These are phyloP conservation scores for Andricus grossulariae DNA, from an alignment of 1,140 invertebrate genomes.

Conservation along the genomic window DNA sequence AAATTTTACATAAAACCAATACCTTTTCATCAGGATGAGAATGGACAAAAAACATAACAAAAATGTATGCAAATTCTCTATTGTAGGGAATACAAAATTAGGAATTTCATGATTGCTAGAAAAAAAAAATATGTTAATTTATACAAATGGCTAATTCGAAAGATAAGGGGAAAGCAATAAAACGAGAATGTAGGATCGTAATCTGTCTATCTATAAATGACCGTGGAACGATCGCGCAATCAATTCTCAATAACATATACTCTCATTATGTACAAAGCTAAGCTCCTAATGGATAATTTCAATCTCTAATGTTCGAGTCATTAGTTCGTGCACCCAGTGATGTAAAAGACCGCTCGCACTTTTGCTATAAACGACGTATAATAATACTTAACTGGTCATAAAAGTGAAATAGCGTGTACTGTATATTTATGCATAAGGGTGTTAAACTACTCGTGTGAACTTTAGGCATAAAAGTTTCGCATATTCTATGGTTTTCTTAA, in stretches of 20 bases:
- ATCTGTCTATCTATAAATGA: neutral
- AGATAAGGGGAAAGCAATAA: too few relatives aligned
- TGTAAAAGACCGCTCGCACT: neutral
- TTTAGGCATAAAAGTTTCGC: constrained; percentile 22
- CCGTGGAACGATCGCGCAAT: constrained; percentile 37
- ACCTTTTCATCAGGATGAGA: too few relatives aligned
- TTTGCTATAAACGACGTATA: constrained; percentile 1
- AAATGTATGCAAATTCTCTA: too few relatives aligned
- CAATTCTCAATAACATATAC: constrained; percentile 35
- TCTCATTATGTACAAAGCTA: constrained; percentile 33
- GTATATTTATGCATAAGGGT: neutral
- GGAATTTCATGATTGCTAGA: too few relatives aligned
- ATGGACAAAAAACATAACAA: too few relatives aligned
- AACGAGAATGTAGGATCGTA: neutral
- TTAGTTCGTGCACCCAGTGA: constrained; percentile 1
- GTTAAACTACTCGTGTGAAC: constrained; percentile 31
- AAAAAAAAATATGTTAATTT: too few relatives aligned
- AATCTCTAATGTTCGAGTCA: constrained; percentile 35
- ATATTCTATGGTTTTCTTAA: neutral
- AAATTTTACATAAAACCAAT: too few relatives aligned
- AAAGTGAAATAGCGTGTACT: constrained; percentile 14
- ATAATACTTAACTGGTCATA: constrained; percentile 7
- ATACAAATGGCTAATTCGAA: too few relatives aligned
- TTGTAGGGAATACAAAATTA: too few relatives aligned
- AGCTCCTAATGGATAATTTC: constrained; percentile 38